Evolutionary conservation across 2,113 vertebrate species (phyloP).

Genomic region (Lophotis ruficrista): DNA sequence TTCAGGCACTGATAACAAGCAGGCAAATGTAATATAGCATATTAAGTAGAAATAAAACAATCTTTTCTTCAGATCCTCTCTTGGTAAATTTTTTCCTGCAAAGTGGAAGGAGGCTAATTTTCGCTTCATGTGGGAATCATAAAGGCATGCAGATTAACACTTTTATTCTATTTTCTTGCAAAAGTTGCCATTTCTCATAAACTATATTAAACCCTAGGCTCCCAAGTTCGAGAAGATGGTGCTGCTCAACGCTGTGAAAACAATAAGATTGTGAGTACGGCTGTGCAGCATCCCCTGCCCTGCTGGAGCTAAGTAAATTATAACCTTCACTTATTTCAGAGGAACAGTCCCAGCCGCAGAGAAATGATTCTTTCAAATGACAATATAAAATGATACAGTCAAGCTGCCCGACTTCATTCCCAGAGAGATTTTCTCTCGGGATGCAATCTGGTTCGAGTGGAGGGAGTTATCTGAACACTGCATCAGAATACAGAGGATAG

Average conservation of each 20-base stretch:
- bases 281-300: conserved; percentile 28
- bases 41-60: conserved; percentile 7
- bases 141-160: conserved; percentile 12
- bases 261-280: neutral
- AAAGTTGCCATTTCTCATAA: conserved; percentile 28
- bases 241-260: conserved; percentile 1
- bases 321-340: conserved; percentile 46
- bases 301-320: conserved; percentile 64
- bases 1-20: neutral
- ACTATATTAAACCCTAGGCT: conserved; percentile 27
- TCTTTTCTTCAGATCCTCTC: neutral
- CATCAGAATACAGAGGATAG: conserved; percentile 38
- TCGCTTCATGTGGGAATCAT: neutral
- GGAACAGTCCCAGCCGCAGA: conserved; percentile 55
- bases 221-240: neutral
- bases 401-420: conserved; percentile 45
- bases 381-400: conserved; percentile 56
- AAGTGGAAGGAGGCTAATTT: conserved; percentile 5
- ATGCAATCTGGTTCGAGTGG: conserved; percentile 22
- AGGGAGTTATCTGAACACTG: conserved; percentile 35
- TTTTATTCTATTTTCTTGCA: neutral
- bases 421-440: conserved; percentile 41
- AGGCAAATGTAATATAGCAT: neutral
- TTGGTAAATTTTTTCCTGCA: neutral
- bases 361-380: conserved; percentile 60